Conservation (phyloP, 2,113 vertebrate genomes). For the Clarias batrachus region DNA sequence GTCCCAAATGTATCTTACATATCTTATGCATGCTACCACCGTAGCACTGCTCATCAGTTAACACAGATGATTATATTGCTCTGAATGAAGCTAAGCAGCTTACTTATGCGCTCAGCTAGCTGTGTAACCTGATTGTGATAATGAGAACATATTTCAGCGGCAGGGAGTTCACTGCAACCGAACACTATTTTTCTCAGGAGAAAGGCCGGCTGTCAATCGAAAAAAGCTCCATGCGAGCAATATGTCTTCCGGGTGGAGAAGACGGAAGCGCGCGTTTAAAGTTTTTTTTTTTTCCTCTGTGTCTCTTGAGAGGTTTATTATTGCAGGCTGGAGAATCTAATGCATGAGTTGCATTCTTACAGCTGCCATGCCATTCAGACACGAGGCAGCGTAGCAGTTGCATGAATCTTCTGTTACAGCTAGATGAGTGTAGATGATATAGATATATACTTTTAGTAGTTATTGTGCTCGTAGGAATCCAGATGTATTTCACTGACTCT, state of each 20-base stretch:
- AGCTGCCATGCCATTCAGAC: slow-evolving; percentile 16
- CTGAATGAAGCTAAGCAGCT: slow-evolving; percentile 44
- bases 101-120: slow-evolving; percentile 40
- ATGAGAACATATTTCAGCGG: slow-evolving; percentile 42
- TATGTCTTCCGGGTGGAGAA: slow-evolving; percentile 37
- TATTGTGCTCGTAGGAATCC: neutral
- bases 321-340: slow-evolving; percentile 35
- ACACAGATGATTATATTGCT: slow-evolving; percentile 30
- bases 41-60: slow-evolving; percentile 27
- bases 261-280: slow-evolving; percentile 35
- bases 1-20: neutral
- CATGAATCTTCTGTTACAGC: neutral
- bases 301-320: slow-evolving; percentile 48
- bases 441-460: neutral
- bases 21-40: neutral
- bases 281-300: neutral
- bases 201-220: slow-evolving; percentile 34
- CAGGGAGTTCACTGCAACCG: slow-evolving; percentile 16
- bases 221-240: slow-evolving; percentile 29
- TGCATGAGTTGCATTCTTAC: slow-evolving; percentile 17
- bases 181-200: slow-evolving; percentile 25
- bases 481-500: neutral
- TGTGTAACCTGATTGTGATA: slow-evolving; percentile 46
- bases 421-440: too few relatives aligned
- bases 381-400: neutral